Percentiles rank a stretch among this genome's conserved stretches.
Evolutionary conservation across 2,888 invertebrate species (phyloP).

Genomic region (Nymphalis urticae): DNA sequence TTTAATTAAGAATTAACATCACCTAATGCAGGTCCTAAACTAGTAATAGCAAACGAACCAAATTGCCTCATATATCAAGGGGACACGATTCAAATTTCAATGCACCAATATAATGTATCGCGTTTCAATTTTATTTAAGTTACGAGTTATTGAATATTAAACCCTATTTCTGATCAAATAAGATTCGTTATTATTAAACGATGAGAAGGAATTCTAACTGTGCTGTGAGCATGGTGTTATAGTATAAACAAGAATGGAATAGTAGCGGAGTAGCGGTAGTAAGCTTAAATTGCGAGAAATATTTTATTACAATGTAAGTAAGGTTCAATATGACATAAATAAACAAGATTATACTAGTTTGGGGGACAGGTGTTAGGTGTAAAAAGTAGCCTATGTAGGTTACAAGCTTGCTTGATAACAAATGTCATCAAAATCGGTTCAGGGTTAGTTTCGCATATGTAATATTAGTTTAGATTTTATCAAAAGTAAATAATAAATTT

Average conservation of each 20-base stretch:
- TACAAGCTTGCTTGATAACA: too few relatives aligned
- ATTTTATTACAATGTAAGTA: slow-evolving; percentile 25
- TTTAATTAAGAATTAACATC: slow-evolving; percentile 63
- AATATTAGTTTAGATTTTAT: too few relatives aligned
- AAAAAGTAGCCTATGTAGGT: too few relatives aligned
- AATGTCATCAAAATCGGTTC: too few relatives aligned
- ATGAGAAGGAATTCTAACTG: slow-evolving; percentile 61
- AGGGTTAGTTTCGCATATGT: too few relatives aligned
- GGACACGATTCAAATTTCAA: slow-evolving; percentile 57
- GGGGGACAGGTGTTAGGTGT: too few relatives aligned
- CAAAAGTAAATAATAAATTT: background rate
- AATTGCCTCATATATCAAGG: slow-evolving; percentile 53
- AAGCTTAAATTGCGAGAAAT: slow-evolving; percentile 23
- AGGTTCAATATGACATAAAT: background rate
- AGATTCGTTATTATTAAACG: slow-evolving; percentile 53
- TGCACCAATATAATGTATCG: slow-evolving; percentile 56
- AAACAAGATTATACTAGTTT: too few relatives aligned
- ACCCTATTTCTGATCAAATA: slow-evolving; percentile 55
- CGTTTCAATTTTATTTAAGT: slow-evolving; percentile 65
- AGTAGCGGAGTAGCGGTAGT: slow-evolving; percentile 25
- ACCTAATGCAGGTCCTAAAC: slow-evolving; percentile 56
- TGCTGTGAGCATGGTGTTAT: slow-evolving; percentile 42
- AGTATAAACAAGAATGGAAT: slow-evolving; percentile 36
- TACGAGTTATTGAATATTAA: slow-evolving; percentile 56
- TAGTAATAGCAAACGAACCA: slow-evolving; percentile 48